phyloP scores from a whole-genome alignment of 2,113 vertebrate genomes.

The Salminus brasiliensis region DNA sequence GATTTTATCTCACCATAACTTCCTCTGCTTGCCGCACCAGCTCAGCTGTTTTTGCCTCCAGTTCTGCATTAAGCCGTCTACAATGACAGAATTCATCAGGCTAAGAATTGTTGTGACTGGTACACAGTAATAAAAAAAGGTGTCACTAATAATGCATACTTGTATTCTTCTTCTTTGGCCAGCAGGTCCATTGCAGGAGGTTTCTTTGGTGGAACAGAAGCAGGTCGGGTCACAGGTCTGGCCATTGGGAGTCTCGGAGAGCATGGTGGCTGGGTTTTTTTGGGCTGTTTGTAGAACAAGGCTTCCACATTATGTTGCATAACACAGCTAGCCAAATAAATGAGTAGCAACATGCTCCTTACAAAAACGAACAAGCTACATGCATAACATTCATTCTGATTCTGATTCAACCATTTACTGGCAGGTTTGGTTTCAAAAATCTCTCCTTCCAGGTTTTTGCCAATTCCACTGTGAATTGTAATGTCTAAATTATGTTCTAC shows the following conservation, averaged over 20 bases:
- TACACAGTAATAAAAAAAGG: neutral
- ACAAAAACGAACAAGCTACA: neutral
- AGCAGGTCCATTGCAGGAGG: conserved; percentile 67
- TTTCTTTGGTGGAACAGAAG: conserved; percentile 52
- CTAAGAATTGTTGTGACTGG: no score
- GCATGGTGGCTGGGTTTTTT: conserved; percentile 54
- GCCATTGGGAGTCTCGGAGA: conserved; percentile 43
- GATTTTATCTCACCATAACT: conserved; percentile 81
- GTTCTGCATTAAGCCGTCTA: conserved; percentile 89
- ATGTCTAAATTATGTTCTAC: no score
- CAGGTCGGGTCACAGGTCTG: conserved; percentile 51
- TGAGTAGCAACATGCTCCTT: neutral
- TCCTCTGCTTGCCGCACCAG: conserved; percentile 87
- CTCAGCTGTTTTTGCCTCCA: conserved; percentile 90
- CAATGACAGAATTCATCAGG: neutral
- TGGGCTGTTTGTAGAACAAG: conserved; percentile 47
- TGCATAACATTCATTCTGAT: no score
- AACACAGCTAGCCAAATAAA: neutral
- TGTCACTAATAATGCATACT: conserved; percentile 70
- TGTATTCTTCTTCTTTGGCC: conserved; percentile 84
- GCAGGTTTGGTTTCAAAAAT: no score
- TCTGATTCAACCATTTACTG: no score
- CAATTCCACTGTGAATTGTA: no score
- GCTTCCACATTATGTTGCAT: neutral
- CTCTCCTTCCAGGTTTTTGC: no score